Conservation (phyloP, 2,797 vertebrate genomes). For the Triplophysa bombifrons region DNA sequence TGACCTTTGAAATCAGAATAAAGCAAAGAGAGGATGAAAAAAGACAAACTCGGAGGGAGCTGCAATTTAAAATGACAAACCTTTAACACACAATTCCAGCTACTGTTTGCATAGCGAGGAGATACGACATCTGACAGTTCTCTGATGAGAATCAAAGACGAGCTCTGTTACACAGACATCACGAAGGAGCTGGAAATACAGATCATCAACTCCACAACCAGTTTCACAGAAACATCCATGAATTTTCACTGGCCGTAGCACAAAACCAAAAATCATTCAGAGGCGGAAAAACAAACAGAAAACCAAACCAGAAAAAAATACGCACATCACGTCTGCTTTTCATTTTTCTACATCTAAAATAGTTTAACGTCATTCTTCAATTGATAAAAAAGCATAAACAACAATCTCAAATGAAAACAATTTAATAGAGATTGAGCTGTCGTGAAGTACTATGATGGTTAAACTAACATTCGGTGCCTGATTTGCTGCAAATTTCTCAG, state of each 20-base stretch:
- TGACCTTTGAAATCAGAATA: background rate
- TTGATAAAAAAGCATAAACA: background rate
- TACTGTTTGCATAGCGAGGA: slow-evolving; percentile 33
- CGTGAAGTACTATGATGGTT: no score
- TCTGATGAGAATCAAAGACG: slow-evolving; percentile 13
- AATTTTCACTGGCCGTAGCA: background rate
- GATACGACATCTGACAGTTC: slow-evolving; percentile 44
- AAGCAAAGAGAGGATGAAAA: background rate
- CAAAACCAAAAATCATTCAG: slow-evolving; percentile 8
- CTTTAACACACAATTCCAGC: background rate
- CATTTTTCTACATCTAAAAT: background rate
- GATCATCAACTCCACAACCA: background rate
- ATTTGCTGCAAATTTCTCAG: slow-evolving; percentile 7
- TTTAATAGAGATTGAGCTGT: no score
- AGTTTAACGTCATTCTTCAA: background rate
- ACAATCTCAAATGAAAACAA: background rate
- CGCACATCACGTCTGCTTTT: background rate
- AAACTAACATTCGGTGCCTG: background rate
- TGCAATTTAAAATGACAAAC: background rate
- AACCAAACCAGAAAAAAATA: background rate
- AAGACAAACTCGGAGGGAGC: background rate
- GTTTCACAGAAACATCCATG: slow-evolving; percentile 19
- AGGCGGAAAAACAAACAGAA: slow-evolving; percentile 7
- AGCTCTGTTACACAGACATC: slow-evolving; percentile 10
- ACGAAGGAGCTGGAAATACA: no score